phyloP scores from a whole-genome alignment of 2,888 invertebrate genomes.

The Globia sparganii region DNA sequence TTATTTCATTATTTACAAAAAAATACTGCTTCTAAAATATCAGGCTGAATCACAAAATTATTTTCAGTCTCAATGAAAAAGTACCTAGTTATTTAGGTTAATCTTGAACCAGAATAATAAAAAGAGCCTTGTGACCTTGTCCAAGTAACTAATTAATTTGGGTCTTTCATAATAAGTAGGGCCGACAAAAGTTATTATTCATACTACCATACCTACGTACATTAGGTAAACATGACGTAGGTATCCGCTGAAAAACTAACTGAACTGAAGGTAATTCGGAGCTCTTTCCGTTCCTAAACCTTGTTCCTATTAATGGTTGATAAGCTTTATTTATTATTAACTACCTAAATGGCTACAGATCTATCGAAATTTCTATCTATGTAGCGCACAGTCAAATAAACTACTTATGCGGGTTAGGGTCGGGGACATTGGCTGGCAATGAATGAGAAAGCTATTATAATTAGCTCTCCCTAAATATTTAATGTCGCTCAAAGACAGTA shows the following conservation, averaged over 20 bases:
- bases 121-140: background rate
- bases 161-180: background rate
- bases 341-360: background rate
- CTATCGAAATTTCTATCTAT: background rate
- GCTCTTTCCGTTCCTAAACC: slow-evolving; percentile 43
- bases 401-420: slow-evolving; percentile 19
- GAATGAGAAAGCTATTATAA: background rate
- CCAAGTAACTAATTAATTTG: background rate
- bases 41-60: background rate
- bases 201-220: background rate
- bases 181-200: background rate
- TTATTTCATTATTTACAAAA: slow-evolving; percentile 7
- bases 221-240: background rate
- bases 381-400: background rate
- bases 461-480: background rate
- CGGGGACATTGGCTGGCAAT: background rate
- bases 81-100: background rate
- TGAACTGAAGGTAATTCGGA: slow-evolving; percentile 30
- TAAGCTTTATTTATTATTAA: background rate
- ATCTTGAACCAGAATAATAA: slow-evolving; percentile 6
- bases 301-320: slow-evolving; percentile 24
- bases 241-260: slow-evolving; percentile 42
- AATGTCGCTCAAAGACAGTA: too few species aligned
- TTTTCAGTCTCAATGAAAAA: background rate
- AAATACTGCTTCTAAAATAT: background rate